These are phyloP conservation scores for Planococcus citri DNA, from an alignment of 1,140 invertebrate species.

Conservation along the genomic window DNA sequence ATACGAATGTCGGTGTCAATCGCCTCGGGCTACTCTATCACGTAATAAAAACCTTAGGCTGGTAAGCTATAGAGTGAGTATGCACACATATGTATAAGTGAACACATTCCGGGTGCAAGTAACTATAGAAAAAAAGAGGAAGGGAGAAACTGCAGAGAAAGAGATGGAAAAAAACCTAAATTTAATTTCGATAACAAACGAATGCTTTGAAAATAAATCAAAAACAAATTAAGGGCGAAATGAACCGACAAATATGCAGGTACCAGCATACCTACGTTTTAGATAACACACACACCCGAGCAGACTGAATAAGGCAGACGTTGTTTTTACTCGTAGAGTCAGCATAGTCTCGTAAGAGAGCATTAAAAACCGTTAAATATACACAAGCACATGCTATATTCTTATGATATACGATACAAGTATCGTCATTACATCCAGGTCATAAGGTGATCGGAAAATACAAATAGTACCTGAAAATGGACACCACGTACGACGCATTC, in stretches of 20 bases:
- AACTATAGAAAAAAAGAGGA: no score
- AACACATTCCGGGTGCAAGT: no score
- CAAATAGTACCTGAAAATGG: background rate
- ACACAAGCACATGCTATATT: background rate
- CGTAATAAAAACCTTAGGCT: no score
- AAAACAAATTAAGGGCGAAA: conserved; percentile 7
- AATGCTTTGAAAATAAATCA: background rate
- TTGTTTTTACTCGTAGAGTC: background rate
- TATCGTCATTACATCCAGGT: background rate
- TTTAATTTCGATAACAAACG: background rate
- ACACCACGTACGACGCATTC: background rate
- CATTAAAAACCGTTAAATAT: background rate
- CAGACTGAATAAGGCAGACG: background rate
- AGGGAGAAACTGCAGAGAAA: no score
- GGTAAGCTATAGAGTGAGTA: no score
- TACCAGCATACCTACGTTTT: background rate
- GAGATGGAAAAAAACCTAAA: no score
- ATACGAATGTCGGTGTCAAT: no score
- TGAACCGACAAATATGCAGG: background rate
- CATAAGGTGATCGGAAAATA: conserved; percentile 1
- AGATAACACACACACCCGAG: background rate
- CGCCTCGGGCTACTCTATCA: no score
- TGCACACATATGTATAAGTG: no score
- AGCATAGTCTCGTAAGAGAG: background rate
- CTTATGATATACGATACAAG: background rate